These are phyloP conservation scores for Opisthocomus hoazin DNA, from an alignment of 2,113 vertebrate genomes.

Conservation along the genomic window DNA sequence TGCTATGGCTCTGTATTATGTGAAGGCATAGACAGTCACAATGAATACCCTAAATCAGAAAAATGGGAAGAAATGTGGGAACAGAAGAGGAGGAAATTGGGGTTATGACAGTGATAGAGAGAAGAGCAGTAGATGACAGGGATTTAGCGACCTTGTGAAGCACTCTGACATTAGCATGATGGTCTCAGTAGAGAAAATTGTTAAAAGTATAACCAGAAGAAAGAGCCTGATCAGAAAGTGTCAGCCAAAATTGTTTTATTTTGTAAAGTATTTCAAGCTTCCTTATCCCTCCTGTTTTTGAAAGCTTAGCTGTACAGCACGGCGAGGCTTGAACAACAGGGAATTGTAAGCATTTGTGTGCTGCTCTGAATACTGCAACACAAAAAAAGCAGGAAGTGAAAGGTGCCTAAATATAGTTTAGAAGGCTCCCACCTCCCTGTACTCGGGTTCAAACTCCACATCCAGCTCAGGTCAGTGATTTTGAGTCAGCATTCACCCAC, in stretches of 20 bases:
- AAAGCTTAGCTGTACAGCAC: neutral
- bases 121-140: neutral
- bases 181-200: neutral
- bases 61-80: neutral
- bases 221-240: neutral
- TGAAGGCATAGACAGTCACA: neutral
- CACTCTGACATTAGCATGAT: neutral
- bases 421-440: neutral
- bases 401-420: neutral
- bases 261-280: neutral
- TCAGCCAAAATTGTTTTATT: neutral
- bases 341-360: neutral
- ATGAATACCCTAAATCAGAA: neutral
- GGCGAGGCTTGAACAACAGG: neutral
- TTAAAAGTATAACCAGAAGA: neutral
- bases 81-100: neutral
- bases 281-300: neutral
- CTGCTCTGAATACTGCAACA: neutral
- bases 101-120: neutral
- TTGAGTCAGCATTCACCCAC: neutral
- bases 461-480: neutral
- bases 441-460: neutral
- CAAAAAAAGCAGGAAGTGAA: neutral
- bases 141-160: neutral
- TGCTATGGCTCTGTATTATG: neutral